Evolutionary conservation across 1,140 invertebrate species (phyloP).

Genomic region (Chelonus insularis): DNA sequence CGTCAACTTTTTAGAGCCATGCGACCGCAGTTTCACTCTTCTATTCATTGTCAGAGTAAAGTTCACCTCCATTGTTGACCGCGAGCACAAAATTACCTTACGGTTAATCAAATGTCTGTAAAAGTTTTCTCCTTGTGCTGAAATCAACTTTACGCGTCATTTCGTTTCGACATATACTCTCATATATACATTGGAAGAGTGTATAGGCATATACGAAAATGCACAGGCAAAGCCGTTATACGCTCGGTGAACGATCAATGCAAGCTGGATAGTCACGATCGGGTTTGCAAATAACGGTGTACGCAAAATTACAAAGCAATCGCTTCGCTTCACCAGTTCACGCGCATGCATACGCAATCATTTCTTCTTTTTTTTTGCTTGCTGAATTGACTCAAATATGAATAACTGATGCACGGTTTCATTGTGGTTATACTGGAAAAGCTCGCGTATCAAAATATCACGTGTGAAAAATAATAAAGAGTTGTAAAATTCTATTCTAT

Average conservation of each 20-base stretch:
- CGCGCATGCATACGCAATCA: conserved; percentile 22
- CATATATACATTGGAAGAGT: not conserved
- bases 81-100: conserved; percentile 16
- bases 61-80: conserved; percentile 17
- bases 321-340: conserved; percentile 24
- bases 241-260: conserved; percentile 11
- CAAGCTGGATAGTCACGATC: conserved; percentile 24
- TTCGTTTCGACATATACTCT: not conserved
- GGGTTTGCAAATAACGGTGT: conserved; percentile 25
- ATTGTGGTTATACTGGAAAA: not conserved
- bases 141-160: not conserved
- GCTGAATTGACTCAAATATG: not conserved
- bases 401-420: conserved; percentile 5
- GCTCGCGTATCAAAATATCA: not conserved
- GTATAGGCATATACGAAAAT: not conserved
- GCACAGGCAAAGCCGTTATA: not conserved
- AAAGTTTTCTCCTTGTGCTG: not conserved
- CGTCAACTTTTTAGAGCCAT: conserved; percentile 11
- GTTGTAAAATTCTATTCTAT: too few species aligned
- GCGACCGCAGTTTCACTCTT: conserved; percentile 10
- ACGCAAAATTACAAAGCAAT: conserved; percentile 25
- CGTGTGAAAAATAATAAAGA: too few species aligned
- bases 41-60: not conserved
- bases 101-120: conserved; percentile 21
- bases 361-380: conserved; percentile 3